Evolutionary conservation across 2,113 vertebrate genomes (phyloP).

Genomic region (Peromyscus maniculatus): DNA sequence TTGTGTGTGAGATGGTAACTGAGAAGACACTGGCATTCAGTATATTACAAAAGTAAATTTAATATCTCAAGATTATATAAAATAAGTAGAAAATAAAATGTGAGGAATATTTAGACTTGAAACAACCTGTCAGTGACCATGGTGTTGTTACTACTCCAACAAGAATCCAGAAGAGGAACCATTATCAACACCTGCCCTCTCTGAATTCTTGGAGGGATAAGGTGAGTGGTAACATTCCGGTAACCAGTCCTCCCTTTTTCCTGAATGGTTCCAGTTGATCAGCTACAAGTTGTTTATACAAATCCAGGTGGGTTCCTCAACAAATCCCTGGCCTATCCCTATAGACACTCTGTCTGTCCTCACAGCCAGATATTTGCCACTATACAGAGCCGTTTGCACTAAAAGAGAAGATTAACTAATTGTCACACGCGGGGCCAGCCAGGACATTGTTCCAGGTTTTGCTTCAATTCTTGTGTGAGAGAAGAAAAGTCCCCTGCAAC

Average conservation of each 20-base stretch:
- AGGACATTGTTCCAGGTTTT: conserved; percentile 55
- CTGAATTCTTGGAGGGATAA: neutral
- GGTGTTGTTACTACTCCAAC: neutral
- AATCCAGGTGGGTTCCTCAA: neutral
- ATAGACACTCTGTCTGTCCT: neutral
- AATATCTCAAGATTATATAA: neutral
- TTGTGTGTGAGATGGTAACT: neutral
- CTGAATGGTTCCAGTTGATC: neutral
- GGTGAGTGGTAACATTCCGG: neutral
- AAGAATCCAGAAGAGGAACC: neutral
- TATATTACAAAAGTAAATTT: neutral
- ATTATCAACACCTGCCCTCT: neutral
- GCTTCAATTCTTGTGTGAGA: conserved; percentile 77
- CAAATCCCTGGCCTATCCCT: rapidly evolving
- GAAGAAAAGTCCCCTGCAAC: conserved; percentile 74
- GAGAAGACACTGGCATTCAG: neutral
- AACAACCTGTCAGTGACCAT: neutral
- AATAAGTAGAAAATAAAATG: neutral
- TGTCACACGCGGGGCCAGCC: neutral
- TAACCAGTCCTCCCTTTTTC: neutral
- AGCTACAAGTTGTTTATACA: neutral
- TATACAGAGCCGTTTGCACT: conserved; percentile 49
- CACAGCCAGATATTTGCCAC: neutral
- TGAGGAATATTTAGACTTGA: neutral
- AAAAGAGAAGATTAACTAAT: conserved; percentile 65